Evolutionary conservation across 2,888 invertebrate genomes (phyloP).

Genomic region (Cecidostiba fungosa): DNA sequence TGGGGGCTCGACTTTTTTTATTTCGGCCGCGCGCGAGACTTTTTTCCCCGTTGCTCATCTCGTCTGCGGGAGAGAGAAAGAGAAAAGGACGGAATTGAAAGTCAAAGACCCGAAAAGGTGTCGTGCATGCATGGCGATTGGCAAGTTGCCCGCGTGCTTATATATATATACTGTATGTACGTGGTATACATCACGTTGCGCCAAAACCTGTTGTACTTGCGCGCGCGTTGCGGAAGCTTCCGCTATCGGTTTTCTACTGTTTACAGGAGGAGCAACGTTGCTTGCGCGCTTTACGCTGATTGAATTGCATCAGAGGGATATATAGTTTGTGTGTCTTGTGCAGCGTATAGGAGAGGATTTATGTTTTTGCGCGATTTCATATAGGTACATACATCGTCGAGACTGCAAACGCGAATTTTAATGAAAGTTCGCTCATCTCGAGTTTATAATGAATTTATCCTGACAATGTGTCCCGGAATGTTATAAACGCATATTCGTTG

Average conservation of each 20-base stretch:
- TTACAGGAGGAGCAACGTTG: not conserved
- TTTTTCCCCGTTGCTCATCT: not conserved
- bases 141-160: constrained; percentile 28
- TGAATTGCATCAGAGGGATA: not conserved
- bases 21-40: constrained; percentile 8
- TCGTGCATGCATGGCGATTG: constrained; percentile 35
- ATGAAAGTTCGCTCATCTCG: not conserved
- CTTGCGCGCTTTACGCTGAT: not conserved
- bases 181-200: not conserved
- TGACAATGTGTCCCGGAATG: not conserved
- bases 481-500: not conserved
- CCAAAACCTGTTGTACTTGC: constrained; percentile 46
- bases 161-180: too few relatives aligned
- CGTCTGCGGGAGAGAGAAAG: not conserved
- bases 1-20: not conserved
- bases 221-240: not conserved
- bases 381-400: not conserved
- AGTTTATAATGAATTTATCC: not conserved
- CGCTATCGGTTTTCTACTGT: not conserved
- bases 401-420: too few relatives aligned
- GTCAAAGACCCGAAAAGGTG: constrained; percentile 50
- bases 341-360: too few relatives aligned
- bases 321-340: too few relatives aligned
- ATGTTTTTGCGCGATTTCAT: not conserved
- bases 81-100: not conserved